phyloP scores from a whole-genome alignment of 2,113 vertebrate species.

The Chionis minor region DNA sequence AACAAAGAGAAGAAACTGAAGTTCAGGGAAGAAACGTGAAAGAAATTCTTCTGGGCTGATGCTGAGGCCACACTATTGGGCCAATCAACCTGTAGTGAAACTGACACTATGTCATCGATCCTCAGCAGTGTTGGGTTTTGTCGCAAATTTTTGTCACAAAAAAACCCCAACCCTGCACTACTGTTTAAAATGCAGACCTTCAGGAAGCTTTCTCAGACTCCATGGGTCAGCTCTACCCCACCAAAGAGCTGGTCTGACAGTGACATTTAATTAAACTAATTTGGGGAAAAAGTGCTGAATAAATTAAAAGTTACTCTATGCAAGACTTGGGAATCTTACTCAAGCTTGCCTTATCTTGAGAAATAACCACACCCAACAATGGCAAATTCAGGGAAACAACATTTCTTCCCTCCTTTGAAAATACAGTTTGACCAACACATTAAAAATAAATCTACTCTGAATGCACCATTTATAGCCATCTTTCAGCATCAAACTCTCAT shows the following conservation, averaged over 20 bases:
- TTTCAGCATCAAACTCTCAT: neutral
- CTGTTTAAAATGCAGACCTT: neutral
- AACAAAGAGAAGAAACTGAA: neutral
- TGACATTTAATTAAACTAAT: neutral
- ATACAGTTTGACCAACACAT: neutral
- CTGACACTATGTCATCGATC: accelerated
- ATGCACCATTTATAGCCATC: neutral
- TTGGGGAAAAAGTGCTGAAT: neutral
- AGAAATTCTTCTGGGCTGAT: neutral
- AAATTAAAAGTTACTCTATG: neutral
- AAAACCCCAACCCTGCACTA: too few species aligned
- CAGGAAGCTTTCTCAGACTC: neutral
- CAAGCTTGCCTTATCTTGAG: neutral
- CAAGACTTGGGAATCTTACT: neutral
- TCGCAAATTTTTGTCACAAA: too few species aligned
- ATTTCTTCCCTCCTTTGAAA: neutral
- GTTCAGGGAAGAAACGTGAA: neutral
- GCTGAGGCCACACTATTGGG: neutral
- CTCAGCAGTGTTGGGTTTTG: neutral
- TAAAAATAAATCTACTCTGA: neutral
- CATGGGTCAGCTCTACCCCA: neutral
- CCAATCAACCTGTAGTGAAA: neutral
- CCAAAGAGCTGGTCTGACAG: neutral
- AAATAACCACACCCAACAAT: neutral
- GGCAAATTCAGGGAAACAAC: neutral